Conservation (phyloP, 1,140 invertebrate genomes). For the Araneus ventricosus region DNA sequence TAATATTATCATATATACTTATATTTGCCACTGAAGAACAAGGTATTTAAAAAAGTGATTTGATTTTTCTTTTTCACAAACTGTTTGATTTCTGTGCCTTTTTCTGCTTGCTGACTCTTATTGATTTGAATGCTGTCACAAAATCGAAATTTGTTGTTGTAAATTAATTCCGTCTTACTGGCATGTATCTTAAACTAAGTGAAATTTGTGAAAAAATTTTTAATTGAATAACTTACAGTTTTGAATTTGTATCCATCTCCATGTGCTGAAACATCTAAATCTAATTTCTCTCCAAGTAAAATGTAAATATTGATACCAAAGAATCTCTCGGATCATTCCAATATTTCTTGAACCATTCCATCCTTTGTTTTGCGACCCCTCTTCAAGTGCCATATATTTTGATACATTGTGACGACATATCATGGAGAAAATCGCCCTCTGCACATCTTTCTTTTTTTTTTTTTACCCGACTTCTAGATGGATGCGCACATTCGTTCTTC, state of each 20-base stretch:
- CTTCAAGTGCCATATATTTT: conserved; percentile 57
- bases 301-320: conserved; percentile 18
- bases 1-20: background rate
- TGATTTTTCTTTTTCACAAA: background rate
- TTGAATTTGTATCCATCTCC: no score
- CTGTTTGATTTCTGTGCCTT: background rate
- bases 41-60: background rate
- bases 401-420: conserved; percentile 63
- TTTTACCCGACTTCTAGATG: conserved; percentile 19
- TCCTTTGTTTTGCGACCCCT: conserved; percentile 5
- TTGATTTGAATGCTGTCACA: background rate
- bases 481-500: conserved; percentile 60
- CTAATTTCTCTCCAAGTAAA: background rate
- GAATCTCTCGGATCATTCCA: background rate
- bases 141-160: background rate
- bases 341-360: conserved; percentile 34
- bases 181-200: background rate
- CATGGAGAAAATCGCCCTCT: conserved; percentile 15
- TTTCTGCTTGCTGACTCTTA: background rate
- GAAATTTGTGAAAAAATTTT: background rate
- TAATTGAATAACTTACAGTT: background rate
- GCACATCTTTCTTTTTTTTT: conserved; percentile 26
- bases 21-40: background rate
- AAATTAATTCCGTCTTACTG: background rate
- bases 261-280: no score